phyloP scores from a whole-genome alignment of 2,113 vertebrate species.

The Eudyptes chrysolophus region DNA sequence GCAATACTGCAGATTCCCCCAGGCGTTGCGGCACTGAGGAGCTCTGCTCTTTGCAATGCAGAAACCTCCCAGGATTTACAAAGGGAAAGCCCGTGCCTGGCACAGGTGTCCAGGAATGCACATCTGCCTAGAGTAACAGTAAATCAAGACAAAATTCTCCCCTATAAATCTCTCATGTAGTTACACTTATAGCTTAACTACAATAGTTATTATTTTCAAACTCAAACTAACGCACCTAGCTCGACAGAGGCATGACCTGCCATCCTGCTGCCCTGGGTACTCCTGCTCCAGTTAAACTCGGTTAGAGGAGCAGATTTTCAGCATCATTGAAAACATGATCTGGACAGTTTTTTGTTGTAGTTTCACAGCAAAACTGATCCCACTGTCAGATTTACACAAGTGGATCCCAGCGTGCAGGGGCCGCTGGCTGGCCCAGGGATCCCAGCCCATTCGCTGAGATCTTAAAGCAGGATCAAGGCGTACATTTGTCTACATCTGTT shows the following conservation, averaged over 20 bases:
- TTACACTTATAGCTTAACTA: background rate
- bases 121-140: background rate
- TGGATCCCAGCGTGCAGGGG: background rate
- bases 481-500: background rate
- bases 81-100: background rate
- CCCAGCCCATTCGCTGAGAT: background rate
- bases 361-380: background rate
- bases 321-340: background rate
- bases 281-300: rapidly evolving
- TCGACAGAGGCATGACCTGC: rapidly evolving
- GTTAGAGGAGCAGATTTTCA: background rate
- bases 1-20: background rate
- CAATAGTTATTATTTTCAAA: background rate
- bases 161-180: background rate
- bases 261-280: background rate
- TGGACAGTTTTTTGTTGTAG: background rate
- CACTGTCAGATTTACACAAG: background rate
- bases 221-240: rapidly evolving
- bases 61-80: background rate
- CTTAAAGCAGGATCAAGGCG: background rate
- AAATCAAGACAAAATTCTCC: background rate
- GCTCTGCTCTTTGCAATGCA: background rate
- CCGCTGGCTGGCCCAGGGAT: background rate
- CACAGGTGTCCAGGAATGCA: background rate
- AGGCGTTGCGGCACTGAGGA: background rate